Conservation (phyloP, 2,797 vertebrate species). For the Delichon dasypus region DNA sequence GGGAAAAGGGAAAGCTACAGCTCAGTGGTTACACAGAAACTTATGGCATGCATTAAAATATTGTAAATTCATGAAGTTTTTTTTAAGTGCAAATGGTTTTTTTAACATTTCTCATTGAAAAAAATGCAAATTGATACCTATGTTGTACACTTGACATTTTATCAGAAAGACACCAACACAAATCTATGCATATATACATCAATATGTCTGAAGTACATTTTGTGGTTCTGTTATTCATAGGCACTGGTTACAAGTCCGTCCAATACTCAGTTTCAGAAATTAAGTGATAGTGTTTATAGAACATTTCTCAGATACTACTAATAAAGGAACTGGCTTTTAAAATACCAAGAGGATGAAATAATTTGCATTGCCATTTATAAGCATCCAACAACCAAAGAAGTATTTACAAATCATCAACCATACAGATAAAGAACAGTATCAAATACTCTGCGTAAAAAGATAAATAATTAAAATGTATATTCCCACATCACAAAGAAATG, state of each 20-base stretch:
- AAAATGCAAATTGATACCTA: constrained; percentile 55
- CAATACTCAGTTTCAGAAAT: constrained; percentile 57
- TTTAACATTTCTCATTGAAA: constrained; percentile 62
- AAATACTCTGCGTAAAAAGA: constrained; percentile 67
- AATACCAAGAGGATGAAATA: constrained; percentile 47
- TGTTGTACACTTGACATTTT: constrained; percentile 41
- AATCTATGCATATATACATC: constrained; percentile 23
- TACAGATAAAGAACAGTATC: constrained; percentile 61
- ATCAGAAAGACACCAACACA: constrained; percentile 46
- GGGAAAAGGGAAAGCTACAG: constrained; percentile 62
- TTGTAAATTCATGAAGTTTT: constrained; percentile 51
- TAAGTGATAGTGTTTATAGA: constrained; percentile 35
- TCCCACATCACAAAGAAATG: constrained; percentile 64
- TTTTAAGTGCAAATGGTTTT: constrained; percentile 68
- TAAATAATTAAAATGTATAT: constrained; percentile 67
- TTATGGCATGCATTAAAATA: constrained; percentile 61
- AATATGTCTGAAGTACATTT: constrained; percentile 2
- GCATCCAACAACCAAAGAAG: constrained; percentile 39
- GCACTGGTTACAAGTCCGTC: constrained; percentile 34
- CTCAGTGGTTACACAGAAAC: constrained; percentile 54
- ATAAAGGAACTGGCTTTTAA: constrained; percentile 16
- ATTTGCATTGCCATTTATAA: constrained; percentile 34
- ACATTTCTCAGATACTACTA: constrained; percentile 60
- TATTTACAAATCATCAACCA: constrained; percentile 45
- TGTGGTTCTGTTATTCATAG: constrained; percentile 12